Evolutionary conservation across 2,888 invertebrate species (phyloP).

Genomic region (Dynastes maya): DNA sequence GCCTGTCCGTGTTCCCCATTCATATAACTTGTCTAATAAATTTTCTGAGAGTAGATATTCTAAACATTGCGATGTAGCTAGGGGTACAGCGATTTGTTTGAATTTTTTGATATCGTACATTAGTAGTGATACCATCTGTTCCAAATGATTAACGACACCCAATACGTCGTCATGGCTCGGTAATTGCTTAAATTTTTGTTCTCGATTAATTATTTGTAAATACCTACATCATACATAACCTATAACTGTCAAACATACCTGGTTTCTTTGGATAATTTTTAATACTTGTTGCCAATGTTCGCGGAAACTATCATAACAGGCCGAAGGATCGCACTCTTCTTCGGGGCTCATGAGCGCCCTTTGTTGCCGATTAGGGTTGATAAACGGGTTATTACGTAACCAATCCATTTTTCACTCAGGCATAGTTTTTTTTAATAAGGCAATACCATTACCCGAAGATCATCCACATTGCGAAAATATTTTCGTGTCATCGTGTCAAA

Average conservation of each 20-base stretch:
- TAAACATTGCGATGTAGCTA: slow-evolving; percentile 75
- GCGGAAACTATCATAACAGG: slow-evolving; percentile 93
- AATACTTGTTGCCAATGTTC: slow-evolving; percentile 95
- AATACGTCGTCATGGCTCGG: slow-evolving; percentile 89
- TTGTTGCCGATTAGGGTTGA: slow-evolving; percentile 63
- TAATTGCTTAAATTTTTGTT: slow-evolving; percentile 69
- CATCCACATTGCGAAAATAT: slow-evolving; percentile 38
- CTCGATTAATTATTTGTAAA: slow-evolving; percentile 42
- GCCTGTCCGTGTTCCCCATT: slow-evolving; percentile 89
- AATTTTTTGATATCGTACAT: slow-evolving; percentile 83
- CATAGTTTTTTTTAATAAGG: slow-evolving; percentile 19
- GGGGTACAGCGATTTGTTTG: slow-evolving; percentile 71
- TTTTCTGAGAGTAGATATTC: slow-evolving; percentile 90
- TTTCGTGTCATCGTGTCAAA: slow-evolving; percentile 44
- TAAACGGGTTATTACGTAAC: slow-evolving; percentile 65
- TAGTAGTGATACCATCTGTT: slow-evolving; percentile 90
- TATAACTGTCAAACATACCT: slow-evolving; percentile 70
- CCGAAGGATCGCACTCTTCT: slow-evolving; percentile 81
- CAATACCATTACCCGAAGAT: neutral
- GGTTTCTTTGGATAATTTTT: slow-evolving; percentile 85
- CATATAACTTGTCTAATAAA: slow-evolving; percentile 87
- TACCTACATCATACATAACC: slow-evolving; percentile 50
- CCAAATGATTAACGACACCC: slow-evolving; percentile 92
- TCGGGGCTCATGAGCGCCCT: slow-evolving; percentile 58
- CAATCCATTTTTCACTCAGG: slow-evolving; percentile 64